Evolutionary conservation across 2,888 invertebrate species (phyloP).

Genomic region (Catocala sponsa): DNA sequence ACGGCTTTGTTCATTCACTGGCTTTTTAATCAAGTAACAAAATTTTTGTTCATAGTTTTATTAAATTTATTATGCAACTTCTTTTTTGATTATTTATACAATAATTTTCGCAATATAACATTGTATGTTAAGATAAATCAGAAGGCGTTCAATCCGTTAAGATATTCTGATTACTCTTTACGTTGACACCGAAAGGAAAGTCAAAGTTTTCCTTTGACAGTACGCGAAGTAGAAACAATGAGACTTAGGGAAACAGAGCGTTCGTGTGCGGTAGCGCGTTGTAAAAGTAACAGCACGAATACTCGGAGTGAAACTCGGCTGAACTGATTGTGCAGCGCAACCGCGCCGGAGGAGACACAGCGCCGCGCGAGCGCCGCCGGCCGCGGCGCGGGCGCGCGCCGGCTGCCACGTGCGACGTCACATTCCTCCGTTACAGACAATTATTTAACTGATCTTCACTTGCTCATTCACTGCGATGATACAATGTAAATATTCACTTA

Average conservation of each 20-base stretch:
- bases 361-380: background rate
- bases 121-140: too few species aligned
- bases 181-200: slow-evolving; percentile 73
- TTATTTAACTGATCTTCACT: slow-evolving; percentile 66
- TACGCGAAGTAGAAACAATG: slow-evolving; percentile 74
- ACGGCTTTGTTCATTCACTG: too few species aligned
- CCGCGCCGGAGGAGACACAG: slow-evolving; percentile 8
- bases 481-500: slow-evolving; percentile 41
- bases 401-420: slow-evolving; percentile 59
- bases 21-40: too few species aligned
- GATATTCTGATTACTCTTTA: slow-evolving; percentile 32
- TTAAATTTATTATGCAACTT: too few species aligned
- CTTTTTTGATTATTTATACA: too few species aligned
- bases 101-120: too few species aligned
- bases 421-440: slow-evolving; percentile 73
- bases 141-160: slow-evolving; percentile 2
- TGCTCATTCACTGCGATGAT: slow-evolving; percentile 50
- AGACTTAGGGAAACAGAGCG: slow-evolving; percentile 86
- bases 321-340: slow-evolving; percentile 75
- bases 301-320: slow-evolving; percentile 86
- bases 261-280: slow-evolving; percentile 86
- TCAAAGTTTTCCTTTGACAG: slow-evolving; percentile 76
- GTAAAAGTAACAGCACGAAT: slow-evolving; percentile 87
- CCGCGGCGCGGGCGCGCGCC: background rate
- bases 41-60: too few species aligned